Evolutionary conservation across 2,797 vertebrate genomes (phyloP), one percentile per base, ranked within the genome.

Genomic region (Anabas testudineus): DNA sequence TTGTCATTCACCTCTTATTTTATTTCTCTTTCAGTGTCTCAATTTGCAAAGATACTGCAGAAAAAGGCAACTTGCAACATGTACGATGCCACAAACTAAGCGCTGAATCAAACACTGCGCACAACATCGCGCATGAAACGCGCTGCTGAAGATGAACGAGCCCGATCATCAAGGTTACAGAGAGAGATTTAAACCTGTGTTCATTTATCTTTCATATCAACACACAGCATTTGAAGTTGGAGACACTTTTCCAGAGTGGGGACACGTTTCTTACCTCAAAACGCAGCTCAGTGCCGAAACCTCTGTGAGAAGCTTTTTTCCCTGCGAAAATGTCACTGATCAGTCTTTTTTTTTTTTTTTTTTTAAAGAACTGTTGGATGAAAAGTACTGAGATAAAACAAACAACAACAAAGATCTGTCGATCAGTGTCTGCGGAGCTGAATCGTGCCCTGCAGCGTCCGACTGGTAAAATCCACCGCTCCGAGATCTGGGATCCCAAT

Each of bases 401-500:
- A 49, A 42, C 7, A n/a, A 42, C 4, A 68, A n/a, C 1, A 6
- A 30, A 13, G 16, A 42, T 37, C 13, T 10, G 63, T 3, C 8
- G 65, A 67, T 78, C 58, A 66, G 79, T 68, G 82, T 83, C 82
- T 71, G 42, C 65, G 32, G 74, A 58, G 69, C 59, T 53, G 71
- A 67, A 60, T 42, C 45, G 75, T 73, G 59, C 51, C 42, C 70
- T 2, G 59, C 57, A 61, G 60, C 42, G 80, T 78, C 82, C 81
- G 52, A 36, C 77, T 76, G 55, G 71, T 86, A 84, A 67, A 92
- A 90, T 90, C 92, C 92, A 90, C 59, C 74, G 83, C 76, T 79
- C 71, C 67, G 71, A 82, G 71, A 71, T 81, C 60, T 71, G 80
- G 47, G 82, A 56, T 71, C 83, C 76, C 84, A 77, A 28, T 87